These are phyloP conservation scores for Diorhabda sublineata DNA, from an alignment of 1,140 invertebrate genomes.

Conservation along the genomic window DNA sequence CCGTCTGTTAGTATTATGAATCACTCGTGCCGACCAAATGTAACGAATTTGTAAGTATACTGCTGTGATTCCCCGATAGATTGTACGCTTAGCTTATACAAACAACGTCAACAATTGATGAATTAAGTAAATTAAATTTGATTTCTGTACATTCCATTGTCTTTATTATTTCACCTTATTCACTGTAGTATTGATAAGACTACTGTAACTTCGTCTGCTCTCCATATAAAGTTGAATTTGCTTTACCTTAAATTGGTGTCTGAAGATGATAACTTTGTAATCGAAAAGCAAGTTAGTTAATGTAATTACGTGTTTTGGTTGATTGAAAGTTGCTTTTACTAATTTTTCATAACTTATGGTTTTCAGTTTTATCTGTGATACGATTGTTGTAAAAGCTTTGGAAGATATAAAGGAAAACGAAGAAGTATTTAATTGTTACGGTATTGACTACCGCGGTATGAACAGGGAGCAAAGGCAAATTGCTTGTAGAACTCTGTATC, in stretches of 20 bases:
- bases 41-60: constrained; percentile 66
- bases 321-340: not conserved
- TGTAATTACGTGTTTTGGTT: not conserved
- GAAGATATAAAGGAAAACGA: constrained; percentile 39
- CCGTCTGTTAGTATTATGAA: constrained; percentile 87
- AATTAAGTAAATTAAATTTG: no score
- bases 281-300: no score
- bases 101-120: no score
- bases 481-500: constrained; percentile 35
- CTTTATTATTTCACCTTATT: no score
- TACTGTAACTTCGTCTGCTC: no score
- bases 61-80: not conserved
- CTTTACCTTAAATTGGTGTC: no score
- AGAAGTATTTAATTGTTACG: constrained; percentile 46
- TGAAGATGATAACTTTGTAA: no score
- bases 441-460: constrained; percentile 38
- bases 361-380: constrained; percentile 40
- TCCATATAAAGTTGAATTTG: no score
- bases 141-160: no score
- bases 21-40: constrained; percentile 82
- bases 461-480: constrained; percentile 34
- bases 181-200: no score
- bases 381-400: constrained; percentile 40
- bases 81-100: no score
- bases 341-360: constrained; percentile 10